phyloP scores from a whole-genome alignment of 2,113 vertebrate species.

The Centropus unirufus region DNA sequence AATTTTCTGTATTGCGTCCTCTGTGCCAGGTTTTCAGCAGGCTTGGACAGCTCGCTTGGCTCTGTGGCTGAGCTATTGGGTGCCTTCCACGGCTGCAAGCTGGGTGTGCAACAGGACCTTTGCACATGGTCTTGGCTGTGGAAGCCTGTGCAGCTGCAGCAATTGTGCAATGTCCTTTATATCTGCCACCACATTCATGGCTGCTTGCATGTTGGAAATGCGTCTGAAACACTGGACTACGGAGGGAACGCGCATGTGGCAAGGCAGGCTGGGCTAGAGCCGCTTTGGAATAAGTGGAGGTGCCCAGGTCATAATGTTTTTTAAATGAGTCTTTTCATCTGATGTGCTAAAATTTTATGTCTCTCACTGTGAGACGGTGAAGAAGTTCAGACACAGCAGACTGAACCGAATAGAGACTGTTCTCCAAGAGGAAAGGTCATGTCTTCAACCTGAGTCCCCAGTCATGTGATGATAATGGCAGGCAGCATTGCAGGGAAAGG shows the following conservation, averaged over 20 bases:
- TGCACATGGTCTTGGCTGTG: not conserved
- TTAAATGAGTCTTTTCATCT: not conserved
- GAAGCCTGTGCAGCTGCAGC: not conserved
- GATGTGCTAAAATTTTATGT: not conserved
- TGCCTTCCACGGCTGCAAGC: not conserved
- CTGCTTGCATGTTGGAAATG: not conserved
- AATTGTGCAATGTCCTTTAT: not conserved
- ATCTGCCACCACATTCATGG: accelerated
- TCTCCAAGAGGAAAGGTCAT: not conserved
- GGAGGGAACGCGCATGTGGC: accelerated
- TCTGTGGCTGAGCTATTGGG: not conserved
- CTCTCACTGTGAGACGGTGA: not conserved
- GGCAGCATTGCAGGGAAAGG: not conserved
- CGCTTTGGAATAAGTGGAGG: not conserved
- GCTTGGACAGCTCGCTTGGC: not conserved
- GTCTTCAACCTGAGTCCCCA: not conserved
- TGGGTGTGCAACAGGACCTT: not conserved
- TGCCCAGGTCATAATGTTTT: not conserved
- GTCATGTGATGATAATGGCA: not conserved
- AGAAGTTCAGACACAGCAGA: not conserved
- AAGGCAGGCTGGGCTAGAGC: not conserved
- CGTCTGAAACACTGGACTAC: not conserved
- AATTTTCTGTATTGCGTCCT: not conserved
- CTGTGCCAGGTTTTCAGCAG: not conserved
- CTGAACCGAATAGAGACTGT: not conserved